Evolutionary conservation across 2,888 invertebrate species (phyloP).

Genomic region (Dryomyza anilis): DNA sequence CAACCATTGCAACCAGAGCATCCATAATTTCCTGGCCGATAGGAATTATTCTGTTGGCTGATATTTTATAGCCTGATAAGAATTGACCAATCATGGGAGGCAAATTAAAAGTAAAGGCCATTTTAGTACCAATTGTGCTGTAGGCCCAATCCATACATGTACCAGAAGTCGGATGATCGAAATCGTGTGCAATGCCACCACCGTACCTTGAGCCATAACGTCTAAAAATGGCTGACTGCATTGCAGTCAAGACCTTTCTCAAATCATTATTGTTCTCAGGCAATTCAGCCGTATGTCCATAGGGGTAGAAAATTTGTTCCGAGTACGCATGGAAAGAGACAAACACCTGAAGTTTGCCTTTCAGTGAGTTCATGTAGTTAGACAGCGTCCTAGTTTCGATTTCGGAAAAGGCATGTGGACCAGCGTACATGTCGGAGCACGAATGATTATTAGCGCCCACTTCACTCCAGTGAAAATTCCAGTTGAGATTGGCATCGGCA

Average conservation of each 20-base stretch:
- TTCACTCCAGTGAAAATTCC: slow-evolving; percentile 71
- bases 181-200: slow-evolving; percentile 62
- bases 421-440: slow-evolving; percentile 71
- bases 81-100: slow-evolving; percentile 46
- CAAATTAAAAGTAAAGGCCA: slow-evolving; percentile 70
- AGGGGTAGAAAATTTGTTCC: slow-evolving; percentile 72
- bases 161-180: slow-evolving; percentile 65
- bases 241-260: slow-evolving; percentile 51
- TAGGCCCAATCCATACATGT: slow-evolving; percentile 72
- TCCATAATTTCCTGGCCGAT: slow-evolving; percentile 71
- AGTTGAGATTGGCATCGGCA: slow-evolving; percentile 80
- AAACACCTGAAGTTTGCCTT: slow-evolving; percentile 66
- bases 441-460: slow-evolving; percentile 66
- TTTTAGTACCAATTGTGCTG: slow-evolving; percentile 63
- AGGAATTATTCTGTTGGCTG: slow-evolving; percentile 68
- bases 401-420: slow-evolving; percentile 73
- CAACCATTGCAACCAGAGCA: slow-evolving; percentile 61
- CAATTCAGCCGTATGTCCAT: slow-evolving; percentile 65
- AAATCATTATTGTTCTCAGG: slow-evolving; percentile 64
- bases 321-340: slow-evolving; percentile 77
- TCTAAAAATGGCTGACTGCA: slow-evolving; percentile 47
- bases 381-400: slow-evolving; percentile 67
- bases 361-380: slow-evolving; percentile 63
- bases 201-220: slow-evolving; percentile 60
- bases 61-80: slow-evolving; percentile 68